phyloP scores from a whole-genome alignment of 2,113 vertebrate genomes.

The Macquaria ambigua region DNA sequence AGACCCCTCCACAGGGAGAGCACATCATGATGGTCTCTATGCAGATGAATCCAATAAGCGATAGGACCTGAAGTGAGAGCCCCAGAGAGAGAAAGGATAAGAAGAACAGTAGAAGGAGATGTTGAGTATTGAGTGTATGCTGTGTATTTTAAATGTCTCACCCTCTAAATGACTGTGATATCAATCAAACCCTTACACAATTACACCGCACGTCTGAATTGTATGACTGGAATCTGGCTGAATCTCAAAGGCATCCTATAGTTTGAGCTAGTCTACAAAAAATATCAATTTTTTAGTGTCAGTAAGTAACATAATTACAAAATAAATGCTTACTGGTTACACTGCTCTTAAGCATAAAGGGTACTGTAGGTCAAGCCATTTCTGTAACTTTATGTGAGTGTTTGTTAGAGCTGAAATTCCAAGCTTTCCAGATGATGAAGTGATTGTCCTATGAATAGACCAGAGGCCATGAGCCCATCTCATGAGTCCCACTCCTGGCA shows the following conservation, averaged over 20 bases:
- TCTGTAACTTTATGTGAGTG: slow-evolving; percentile 16
- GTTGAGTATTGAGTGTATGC: background rate
- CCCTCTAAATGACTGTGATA: background rate
- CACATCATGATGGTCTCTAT: slow-evolving; percentile 98
- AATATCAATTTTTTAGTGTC: background rate
- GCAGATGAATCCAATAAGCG: slow-evolving; percentile 94
- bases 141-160: background rate
- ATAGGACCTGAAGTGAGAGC: slow-evolving; percentile 84
- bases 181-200: background rate
- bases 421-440: slow-evolving; percentile 55
- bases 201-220: background rate
- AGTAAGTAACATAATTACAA: background rate
- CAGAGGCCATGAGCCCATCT: slow-evolving; percentile 50
- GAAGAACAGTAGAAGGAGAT: background rate
- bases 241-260: background rate
- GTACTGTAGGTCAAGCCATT: background rate
- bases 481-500: slow-evolving; percentile 59
- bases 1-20: slow-evolving; percentile 93
- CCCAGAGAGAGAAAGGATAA: background rate
- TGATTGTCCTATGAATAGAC: slow-evolving; percentile 62
- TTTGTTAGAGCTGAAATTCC: slow-evolving; percentile 31
- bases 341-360: slow-evolving; percentile 5
- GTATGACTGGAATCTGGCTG: background rate
- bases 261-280: background rate
- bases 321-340: slow-evolving; percentile 6